Conservation (phyloP, 2,888 invertebrate species). For the Agriopis leucophaearia region DNA sequence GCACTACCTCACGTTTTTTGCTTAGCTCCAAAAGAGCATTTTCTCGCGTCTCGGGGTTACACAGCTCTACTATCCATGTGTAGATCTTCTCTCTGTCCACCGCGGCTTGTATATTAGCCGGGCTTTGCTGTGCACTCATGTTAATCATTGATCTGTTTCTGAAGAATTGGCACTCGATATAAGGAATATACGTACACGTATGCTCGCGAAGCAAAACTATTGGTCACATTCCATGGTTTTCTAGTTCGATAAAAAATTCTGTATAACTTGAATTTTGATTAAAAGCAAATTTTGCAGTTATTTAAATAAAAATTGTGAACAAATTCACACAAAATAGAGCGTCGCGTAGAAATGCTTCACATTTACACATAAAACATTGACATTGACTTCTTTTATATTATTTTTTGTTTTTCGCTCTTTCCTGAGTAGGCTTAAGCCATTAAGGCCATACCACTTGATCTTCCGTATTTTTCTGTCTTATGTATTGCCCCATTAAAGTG, state of each 20-base stretch:
- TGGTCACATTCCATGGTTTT: slow-evolving; percentile 41
- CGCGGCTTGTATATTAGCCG: slow-evolving; percentile 89
- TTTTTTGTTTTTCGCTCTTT: too few relatives aligned
- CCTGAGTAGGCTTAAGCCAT: too few relatives aligned
- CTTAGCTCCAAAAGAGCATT: slow-evolving; percentile 98
- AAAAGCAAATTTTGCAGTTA: background rate
- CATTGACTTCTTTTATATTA: too few relatives aligned
- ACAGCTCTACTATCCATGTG: slow-evolving; percentile 96
- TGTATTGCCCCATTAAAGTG: too few relatives aligned
- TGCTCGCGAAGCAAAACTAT: slow-evolving; percentile 49
- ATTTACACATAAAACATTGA: too few relatives aligned
- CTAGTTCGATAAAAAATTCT: slow-evolving; percentile 8
- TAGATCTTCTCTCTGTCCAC: slow-evolving; percentile 96
- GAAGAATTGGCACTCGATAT: slow-evolving; percentile 52
- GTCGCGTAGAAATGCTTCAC: too few relatives aligned
- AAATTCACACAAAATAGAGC: background rate
- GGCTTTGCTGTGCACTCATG: slow-evolving; percentile 93
- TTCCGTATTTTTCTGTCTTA: too few relatives aligned
- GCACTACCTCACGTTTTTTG: slow-evolving; percentile 92
- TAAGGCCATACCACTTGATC: too few relatives aligned
- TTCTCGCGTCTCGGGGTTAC: slow-evolving; percentile 97
- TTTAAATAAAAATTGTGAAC: background rate
- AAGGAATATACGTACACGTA: slow-evolving; percentile 57
- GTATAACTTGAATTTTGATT: background rate
- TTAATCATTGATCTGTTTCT: slow-evolving; percentile 67